Evolutionary conservation across 1,140 invertebrate genomes (phyloP).

Genomic region (Caenorhabditis briggsae): DNA sequence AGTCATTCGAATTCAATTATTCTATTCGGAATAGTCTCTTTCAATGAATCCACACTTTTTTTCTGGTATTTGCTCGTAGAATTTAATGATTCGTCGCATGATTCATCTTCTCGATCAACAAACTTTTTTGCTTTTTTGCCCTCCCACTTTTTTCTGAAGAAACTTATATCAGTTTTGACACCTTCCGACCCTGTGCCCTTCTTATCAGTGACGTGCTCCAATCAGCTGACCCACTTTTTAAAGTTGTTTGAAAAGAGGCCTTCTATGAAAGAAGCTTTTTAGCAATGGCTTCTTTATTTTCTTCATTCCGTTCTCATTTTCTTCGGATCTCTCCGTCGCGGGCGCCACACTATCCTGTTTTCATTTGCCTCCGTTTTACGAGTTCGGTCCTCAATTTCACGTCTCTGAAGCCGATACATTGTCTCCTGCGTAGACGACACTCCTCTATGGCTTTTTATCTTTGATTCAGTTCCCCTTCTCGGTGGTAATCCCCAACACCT

Average conservation of each 20-base stretch:
- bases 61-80: conserved; percentile 34
- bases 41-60: background rate
- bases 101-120: conserved; percentile 33
- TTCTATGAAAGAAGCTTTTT: background rate
- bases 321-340: background rate
- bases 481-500: background rate
- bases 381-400: conserved; percentile 54
- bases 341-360: conserved; percentile 20
- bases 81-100: conserved; percentile 27
- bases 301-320: conserved; percentile 20
- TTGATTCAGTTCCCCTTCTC: conserved; percentile 13
- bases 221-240: conserved; percentile 35
- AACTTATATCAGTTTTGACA: conserved; percentile 36
- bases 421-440: background rate
- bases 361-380: conserved; percentile 45
- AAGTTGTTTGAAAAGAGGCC: no score
- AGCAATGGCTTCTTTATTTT: background rate
- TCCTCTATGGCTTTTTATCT: background rate
- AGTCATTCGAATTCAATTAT: background rate
- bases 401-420: conserved; percentile 40
- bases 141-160: background rate
- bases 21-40: background rate
- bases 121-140: background rate
- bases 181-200: background rate
- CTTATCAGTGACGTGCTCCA: conserved; percentile 9